Evolutionary conservation across 2,113 vertebrate species (phyloP).

Genomic region (Capricornis sumatraensis): DNA sequence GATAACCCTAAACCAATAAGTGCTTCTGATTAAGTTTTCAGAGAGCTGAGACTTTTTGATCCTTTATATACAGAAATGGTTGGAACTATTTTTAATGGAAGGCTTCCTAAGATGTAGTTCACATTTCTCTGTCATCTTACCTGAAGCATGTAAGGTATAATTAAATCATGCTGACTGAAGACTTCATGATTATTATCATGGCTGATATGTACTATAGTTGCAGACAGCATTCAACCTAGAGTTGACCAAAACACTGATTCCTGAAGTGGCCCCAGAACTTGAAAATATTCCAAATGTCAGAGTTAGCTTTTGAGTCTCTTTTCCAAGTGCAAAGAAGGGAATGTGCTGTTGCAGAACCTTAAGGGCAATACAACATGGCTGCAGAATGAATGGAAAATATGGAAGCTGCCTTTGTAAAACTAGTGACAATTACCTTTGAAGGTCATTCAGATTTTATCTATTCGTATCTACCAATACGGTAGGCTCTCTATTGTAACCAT

Average conservation of each 20-base stretch:
- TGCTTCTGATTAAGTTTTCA: background rate
- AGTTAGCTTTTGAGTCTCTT: background rate
- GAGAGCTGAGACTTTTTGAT: background rate
- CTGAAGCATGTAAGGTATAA: background rate
- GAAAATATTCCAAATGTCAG: background rate
- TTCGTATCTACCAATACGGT: background rate
- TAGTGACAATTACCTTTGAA: background rate
- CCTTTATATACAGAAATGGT: background rate
- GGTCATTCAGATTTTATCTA: background rate
- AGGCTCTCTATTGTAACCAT: background rate
- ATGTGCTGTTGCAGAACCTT: background rate
- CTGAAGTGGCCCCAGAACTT: background rate
- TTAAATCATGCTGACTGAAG: background rate
- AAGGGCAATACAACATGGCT: background rate
- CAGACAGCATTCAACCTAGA: background rate
- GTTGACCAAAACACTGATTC: background rate
- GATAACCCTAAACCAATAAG: background rate
- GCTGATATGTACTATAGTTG: background rate
- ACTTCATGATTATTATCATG: background rate
- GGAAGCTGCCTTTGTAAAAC: background rate
- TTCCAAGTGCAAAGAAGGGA: background rate
- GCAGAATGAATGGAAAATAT: background rate
- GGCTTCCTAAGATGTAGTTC: background rate
- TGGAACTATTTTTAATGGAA: background rate
- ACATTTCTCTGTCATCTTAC: background rate